Base-by-base conservation (phyloP, 2,113 vertebrate genomes). In the Albula glossodonta region DNA sequence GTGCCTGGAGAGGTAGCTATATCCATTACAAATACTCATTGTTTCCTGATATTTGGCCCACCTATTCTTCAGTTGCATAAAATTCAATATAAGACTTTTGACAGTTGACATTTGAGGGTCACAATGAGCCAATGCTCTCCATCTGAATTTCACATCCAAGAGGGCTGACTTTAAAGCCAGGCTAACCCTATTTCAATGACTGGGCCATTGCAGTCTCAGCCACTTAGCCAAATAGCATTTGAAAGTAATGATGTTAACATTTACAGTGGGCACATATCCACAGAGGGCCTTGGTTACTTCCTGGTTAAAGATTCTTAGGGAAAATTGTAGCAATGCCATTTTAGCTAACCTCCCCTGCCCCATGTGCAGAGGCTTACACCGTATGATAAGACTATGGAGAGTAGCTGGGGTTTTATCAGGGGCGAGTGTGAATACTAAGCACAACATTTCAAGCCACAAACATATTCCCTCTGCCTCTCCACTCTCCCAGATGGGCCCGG, bases 81-180 rank as follows among this genome's bases (percentile, higher is more conserved):
- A 93, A 94, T 93, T 93, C 90, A 95, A 94, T 93, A 90, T 81
- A 25, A 82, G 84, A 91, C 88, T 89, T 91, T 87, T 92, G 93
- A 94, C 92, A 92, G 94, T 92, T 94, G 94, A 95, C 93, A 95
- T 95, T 95, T 94, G 84, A 90, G 89, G 89, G 86, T 88, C 80
- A 87, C 85, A 92, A 88, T 78, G 86, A 81, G 85, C 80, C 88
- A 86, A 90, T 91, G 84, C 82, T 78, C 90, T 85, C 83, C 82
- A 63, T 81, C 86, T 85, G 78, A 85, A 8, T 11, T 81, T 86
- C 80, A 60, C 52, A 1, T 60, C 85, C 57, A 10, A 12, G 56
- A 78, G 25, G 56, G 74, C 19, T 63, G 84, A 84, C 52, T 82
- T 81, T 85, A 83, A 78, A 51, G 6, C 0, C 12, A 12, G 87